phyloP scores from a whole-genome alignment of 2,113 vertebrate genomes.

The Cacatua alba region DNA sequence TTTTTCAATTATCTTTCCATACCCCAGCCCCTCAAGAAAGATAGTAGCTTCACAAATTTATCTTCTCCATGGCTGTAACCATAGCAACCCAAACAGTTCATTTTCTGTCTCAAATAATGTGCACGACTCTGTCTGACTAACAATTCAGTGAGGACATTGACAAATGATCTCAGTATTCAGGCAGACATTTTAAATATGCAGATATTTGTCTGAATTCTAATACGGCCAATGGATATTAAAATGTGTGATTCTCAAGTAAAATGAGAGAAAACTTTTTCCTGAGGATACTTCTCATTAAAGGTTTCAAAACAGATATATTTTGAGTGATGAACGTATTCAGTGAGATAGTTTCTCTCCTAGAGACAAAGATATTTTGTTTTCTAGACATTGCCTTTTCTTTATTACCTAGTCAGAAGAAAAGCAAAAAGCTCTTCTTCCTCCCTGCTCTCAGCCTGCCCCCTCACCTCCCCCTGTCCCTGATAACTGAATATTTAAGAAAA shows the following conservation, averaged over 20 bases:
- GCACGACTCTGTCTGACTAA: constrained; percentile 69
- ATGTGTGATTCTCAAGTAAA: constrained; percentile 52
- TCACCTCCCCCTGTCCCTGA: neutral
- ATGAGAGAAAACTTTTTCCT: constrained; percentile 44
- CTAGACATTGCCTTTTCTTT: neutral
- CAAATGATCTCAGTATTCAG: constrained; percentile 76
- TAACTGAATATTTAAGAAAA: neutral
- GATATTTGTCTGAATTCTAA: constrained; percentile 78
- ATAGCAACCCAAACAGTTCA: constrained; percentile 76
- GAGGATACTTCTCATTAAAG: constrained; percentile 63
- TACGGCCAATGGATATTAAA: constrained; percentile 70
- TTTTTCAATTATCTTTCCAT: constrained; percentile 36
- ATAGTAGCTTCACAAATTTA: constrained; percentile 61
- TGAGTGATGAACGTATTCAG: neutral
- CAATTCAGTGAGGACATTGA: constrained; percentile 76
- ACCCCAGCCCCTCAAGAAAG: constrained; percentile 47
- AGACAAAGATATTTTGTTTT: constrained; percentile 32
- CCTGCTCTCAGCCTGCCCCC: neutral
- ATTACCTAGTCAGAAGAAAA: neutral
- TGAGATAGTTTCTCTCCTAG: constrained; percentile 8
- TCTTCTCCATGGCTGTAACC: constrained; percentile 63
- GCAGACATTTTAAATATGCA: constrained; percentile 76
- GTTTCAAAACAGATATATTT: neutral
- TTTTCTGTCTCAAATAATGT: constrained; percentile 76
- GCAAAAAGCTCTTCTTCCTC: neutral